phyloP scores from a whole-genome alignment of 2,888 invertebrate species.

The Hydropsyche betteni region DNA sequence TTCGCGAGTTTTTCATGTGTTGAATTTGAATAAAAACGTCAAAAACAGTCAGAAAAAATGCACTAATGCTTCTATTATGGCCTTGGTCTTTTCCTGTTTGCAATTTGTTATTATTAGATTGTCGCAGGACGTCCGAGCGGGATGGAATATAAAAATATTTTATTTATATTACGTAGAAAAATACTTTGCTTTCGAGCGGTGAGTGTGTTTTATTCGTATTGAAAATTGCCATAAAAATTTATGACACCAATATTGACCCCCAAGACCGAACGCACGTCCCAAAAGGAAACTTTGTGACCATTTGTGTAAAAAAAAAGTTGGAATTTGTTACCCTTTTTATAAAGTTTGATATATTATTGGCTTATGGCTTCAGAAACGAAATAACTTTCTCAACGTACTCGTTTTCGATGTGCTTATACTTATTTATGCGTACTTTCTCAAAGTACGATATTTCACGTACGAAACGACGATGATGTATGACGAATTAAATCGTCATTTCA shows the following conservation, averaged over 20 bases:
- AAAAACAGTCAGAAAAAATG: background rate
- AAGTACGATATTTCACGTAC: conserved; percentile 3
- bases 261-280: conserved; percentile 20
- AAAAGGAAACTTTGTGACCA: conserved; percentile 34
- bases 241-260: conserved; percentile 38
- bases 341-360: conserved; percentile 35
- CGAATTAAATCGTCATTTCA: conserved; percentile 20
- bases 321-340: conserved; percentile 38
- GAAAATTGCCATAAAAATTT: conserved; percentile 37
- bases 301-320: conserved; percentile 34
- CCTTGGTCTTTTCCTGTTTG: conserved; percentile 19
- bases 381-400: conserved; percentile 18
- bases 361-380: conserved; percentile 29
- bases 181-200: background rate
- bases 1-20: background rate
- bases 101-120: background rate
- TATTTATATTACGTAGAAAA: too few relatives aligned
- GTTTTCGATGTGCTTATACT: conserved; percentile 19
- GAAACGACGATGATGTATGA: conserved; percentile 21
- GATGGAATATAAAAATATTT: too few relatives aligned
- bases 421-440: conserved; percentile 4
- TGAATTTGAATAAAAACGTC: background rate
- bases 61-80: background rate
- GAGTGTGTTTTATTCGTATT: conserved; percentile 28
- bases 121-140: background rate